Conservation (phyloP, 2,113 vertebrate genomes). For the Anarrhichthys ocellatus region DNA sequence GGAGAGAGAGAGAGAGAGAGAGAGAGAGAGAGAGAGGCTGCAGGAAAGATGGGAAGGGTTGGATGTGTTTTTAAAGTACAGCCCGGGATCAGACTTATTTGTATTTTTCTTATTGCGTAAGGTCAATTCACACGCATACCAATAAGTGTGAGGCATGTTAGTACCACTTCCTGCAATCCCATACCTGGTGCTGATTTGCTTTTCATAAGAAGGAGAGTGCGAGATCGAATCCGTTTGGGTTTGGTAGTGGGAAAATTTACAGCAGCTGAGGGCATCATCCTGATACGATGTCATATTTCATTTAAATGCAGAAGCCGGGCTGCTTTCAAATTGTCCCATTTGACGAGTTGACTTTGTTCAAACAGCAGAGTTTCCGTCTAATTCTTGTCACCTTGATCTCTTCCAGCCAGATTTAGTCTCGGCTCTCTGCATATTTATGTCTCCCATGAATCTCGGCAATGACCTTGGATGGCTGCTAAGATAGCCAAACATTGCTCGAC, state of each 20-base stretch:
- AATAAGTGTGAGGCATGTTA: not conserved
- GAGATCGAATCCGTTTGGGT: conserved; percentile 37
- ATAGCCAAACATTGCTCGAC: not conserved
- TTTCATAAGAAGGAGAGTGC: not conserved
- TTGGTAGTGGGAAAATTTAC: conserved; percentile 3
- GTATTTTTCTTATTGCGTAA: not conserved
- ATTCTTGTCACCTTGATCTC: conserved; percentile 26
- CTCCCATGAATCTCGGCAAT: conserved; percentile 1
- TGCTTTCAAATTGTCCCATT: conserved; percentile 35
- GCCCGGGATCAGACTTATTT: not conserved
- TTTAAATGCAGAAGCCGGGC: conserved; percentile 5
- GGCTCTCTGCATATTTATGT: conserved; percentile 40
- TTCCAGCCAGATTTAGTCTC: conserved; percentile 30
- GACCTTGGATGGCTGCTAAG: conserved; percentile 12
- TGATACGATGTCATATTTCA: conserved; percentile 20
- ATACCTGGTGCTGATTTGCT: not conserved
- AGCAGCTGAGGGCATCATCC: not conserved
- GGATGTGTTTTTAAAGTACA: conserved; percentile 20
- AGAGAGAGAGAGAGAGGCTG: not conserved
- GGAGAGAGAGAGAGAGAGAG: not conserved
- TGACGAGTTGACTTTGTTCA: conserved; percentile 40
- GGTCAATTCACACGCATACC: not conserved
- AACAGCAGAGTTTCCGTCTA: not conserved
- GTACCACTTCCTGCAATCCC: not conserved
- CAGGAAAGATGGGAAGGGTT: conserved; percentile 38